These are phyloP conservation scores for Lycocerus yunnanus DNA, from an alignment of 2,888 invertebrate species.

Conservation along the genomic window DNA sequence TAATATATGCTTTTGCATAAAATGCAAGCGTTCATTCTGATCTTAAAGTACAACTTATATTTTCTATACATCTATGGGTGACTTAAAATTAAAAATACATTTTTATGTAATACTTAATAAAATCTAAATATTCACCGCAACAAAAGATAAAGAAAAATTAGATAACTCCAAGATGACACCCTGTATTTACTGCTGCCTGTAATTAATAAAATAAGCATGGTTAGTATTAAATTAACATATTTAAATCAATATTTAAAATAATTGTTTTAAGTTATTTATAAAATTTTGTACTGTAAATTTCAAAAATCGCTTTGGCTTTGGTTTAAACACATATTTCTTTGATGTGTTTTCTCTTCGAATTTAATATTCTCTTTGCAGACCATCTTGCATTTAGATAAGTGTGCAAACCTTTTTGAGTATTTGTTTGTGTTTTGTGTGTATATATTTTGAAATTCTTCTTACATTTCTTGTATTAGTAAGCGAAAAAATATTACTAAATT, in stretches of 20 bases:
- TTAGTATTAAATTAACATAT: not conserved
- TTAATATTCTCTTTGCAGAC: constrained; percentile 48
- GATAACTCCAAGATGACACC: constrained; percentile 22
- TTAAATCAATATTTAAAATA: constrained; percentile 28
- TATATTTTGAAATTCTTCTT: not conserved
- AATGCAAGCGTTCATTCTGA: constrained; percentile 45
- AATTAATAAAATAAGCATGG: constrained; percentile 22
- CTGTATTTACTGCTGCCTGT: constrained; percentile 26
- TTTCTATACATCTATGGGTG: constrained; percentile 33
- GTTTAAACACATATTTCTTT: constrained; percentile 52
- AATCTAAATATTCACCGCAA: constrained; percentile 34
- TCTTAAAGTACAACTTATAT: constrained; percentile 32
- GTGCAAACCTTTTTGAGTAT: constrained; percentile 26
- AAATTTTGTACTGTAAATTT: constrained; percentile 33
- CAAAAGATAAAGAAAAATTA: constrained; percentile 34
- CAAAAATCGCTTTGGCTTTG: constrained; percentile 46
- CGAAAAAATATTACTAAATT: not conserved
- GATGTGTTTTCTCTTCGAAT: constrained; percentile 49
- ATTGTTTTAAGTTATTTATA: constrained; percentile 35
- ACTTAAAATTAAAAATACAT: constrained; percentile 30
- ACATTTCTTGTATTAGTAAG: not conserved
- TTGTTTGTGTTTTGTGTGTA: not conserved
- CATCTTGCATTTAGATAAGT: constrained; percentile 44
- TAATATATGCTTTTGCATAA: constrained; percentile 32
- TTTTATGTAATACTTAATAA: constrained; percentile 6